These are phyloP conservation scores for Metalampra italica DNA, from an alignment of 2,888 invertebrate species.

Conservation along the genomic window DNA sequence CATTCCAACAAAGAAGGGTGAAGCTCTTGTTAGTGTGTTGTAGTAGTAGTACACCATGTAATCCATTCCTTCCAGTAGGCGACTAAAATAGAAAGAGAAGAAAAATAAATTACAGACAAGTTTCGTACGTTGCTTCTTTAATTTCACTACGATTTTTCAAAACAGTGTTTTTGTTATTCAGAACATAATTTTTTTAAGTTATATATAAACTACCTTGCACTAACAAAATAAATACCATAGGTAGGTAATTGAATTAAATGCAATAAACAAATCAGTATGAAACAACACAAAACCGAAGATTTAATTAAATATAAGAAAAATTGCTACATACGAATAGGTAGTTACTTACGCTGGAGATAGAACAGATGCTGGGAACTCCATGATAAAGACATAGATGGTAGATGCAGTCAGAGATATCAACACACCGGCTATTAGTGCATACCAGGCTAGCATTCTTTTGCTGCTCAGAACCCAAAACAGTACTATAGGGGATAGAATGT, in stretches of 20 bases:
- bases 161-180: too few species aligned
- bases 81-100: constrained; percentile 11
- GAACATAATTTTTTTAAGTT: too few species aligned
- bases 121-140: too few species aligned
- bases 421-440: constrained; percentile 16
- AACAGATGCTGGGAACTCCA: constrained; percentile 14
- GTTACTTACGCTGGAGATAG: constrained; percentile 15
- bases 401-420: constrained; percentile 17
- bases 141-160: too few species aligned
- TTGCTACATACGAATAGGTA: too few species aligned
- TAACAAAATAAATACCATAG: too few species aligned
- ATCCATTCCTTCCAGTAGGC: constrained; percentile 7
- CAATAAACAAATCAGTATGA: too few species aligned
- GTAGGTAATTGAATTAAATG: too few species aligned
- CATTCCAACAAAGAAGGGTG: constrained; percentile 36
- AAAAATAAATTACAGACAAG: too few species aligned
- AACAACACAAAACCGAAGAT: too few species aligned
- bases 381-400: constrained; percentile 20
- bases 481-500: constrained; percentile 34
- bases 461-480: constrained; percentile 27
- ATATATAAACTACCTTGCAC: too few species aligned
- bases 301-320: too few species aligned
- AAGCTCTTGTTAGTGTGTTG: constrained; percentile 26
- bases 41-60: constrained; percentile 24
- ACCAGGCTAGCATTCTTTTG: constrained; percentile 21